Evolutionary conservation across 1,140 invertebrate genomes (phyloP).

Genomic region (Dendroctonus valens): DNA sequence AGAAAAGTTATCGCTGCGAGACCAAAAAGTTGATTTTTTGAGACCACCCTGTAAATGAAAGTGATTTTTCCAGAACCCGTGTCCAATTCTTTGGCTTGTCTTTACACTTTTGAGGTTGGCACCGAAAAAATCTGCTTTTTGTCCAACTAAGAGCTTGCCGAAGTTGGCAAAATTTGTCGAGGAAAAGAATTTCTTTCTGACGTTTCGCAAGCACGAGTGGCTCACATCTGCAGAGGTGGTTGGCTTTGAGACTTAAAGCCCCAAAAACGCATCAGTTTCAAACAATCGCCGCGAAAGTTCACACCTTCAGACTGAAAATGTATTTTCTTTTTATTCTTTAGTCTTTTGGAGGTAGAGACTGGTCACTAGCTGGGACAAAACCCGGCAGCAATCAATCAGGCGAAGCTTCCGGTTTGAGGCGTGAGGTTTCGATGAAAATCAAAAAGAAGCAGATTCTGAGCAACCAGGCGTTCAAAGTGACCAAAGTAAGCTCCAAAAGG

Average conservation of each 20-base stretch:
- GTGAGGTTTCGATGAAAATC: conserved; percentile 58
- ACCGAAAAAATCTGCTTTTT: conserved; percentile 4
- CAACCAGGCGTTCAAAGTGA: conserved; percentile 50
- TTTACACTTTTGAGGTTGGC: background rate
- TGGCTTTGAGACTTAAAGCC: no score
- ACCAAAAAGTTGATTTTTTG: no score
- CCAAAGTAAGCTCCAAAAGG: conserved; percentile 7
- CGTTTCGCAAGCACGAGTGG: no score
- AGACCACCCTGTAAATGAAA: no score
- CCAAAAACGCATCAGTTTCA: no score
- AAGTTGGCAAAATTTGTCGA: background rate
- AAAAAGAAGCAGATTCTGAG: conserved; percentile 53
- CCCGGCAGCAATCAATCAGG: conserved; percentile 44
- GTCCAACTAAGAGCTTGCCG: background rate
- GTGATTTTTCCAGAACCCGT: background rate
- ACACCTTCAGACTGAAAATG: background rate
- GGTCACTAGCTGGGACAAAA: conserved; percentile 62
- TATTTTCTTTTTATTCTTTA: conserved; percentile 48
- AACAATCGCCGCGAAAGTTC: no score
- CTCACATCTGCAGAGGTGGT: no score
- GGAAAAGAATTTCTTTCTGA: background rate
- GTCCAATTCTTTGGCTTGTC: background rate
- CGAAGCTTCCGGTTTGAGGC: conserved; percentile 50
- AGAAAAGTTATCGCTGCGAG: no score
- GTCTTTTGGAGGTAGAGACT: conserved; percentile 85